Evolutionary conservation across 2,888 invertebrate species (phyloP).

Genomic region (Litoditis marina): DNA sequence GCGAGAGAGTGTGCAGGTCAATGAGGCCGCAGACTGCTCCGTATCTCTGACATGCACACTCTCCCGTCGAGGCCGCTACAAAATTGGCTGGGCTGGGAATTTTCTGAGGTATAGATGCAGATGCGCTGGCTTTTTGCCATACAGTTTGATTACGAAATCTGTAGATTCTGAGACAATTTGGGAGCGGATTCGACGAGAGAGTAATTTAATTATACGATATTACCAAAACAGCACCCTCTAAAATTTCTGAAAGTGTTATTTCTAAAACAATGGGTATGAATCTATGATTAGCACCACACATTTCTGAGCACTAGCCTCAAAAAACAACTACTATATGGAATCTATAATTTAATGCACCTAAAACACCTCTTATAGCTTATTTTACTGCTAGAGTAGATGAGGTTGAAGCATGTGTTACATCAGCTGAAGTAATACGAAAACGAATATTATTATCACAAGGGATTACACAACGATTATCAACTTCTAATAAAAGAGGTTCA

Average conservation of each 20-base stretch:
- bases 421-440: constrained; percentile 61
- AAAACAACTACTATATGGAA: constrained; percentile 71
- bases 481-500: constrained; percentile 61
- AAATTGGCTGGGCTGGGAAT: no score
- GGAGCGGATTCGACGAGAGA: no score
- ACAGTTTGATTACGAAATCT: no score
- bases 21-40: no score
- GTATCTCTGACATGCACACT: no score
- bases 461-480: constrained; percentile 61
- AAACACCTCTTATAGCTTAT: constrained; percentile 63
- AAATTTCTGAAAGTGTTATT: constrained; percentile 42
- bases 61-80: no score
- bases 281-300: constrained; percentile 77
- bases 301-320: constrained; percentile 78
- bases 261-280: constrained; percentile 73
- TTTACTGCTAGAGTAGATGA: constrained; percentile 63
- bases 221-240: constrained; percentile 42
- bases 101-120: no score
- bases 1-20: no score
- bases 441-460: constrained; percentile 59
- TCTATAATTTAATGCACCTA: constrained; percentile 67
- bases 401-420: constrained; percentile 65
- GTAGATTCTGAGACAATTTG: no score
- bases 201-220: constrained; percentile 34
- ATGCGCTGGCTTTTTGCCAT: no score